These are phyloP conservation scores for Corvus moneduloides DNA, from an alignment of 2,113 vertebrate genomes.

Conservation along the genomic window DNA sequence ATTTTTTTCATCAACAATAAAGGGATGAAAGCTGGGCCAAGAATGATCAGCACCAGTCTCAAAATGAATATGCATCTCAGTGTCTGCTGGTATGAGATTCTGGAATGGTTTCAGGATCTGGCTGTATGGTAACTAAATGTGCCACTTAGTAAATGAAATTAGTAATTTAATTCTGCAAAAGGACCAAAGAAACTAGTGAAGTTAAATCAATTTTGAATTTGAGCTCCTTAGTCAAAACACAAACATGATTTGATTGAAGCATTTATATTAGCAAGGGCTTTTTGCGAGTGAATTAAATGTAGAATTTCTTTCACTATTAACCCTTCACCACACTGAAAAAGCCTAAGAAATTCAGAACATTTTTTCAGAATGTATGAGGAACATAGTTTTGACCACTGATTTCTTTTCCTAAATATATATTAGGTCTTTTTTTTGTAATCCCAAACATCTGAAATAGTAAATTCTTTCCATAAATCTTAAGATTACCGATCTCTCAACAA, in stretches of 20 bases:
- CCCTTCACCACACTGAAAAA: background rate
- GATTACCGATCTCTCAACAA: background rate
- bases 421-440: background rate
- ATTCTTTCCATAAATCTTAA: background rate
- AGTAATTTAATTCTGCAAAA: background rate
- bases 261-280: background rate
- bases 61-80: background rate
- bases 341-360: background rate
- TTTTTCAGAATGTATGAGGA: background rate
- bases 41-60: background rate
- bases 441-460: background rate
- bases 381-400: background rate
- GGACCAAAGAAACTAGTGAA: background rate
- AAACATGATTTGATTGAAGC: background rate
- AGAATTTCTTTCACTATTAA: background rate
- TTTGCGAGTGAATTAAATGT: background rate
- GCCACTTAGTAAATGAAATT: background rate
- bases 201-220: background rate
- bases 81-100: background rate
- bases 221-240: background rate
- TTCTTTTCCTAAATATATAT: background rate
- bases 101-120: background rate
- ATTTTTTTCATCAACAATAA: background rate
- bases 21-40: background rate
- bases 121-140: background rate